Evolutionary conservation across 30 jellyfish, hydroid and myxozoan genomes (phyloP).

Genomic region (Turritopsis rubra): DNA sequence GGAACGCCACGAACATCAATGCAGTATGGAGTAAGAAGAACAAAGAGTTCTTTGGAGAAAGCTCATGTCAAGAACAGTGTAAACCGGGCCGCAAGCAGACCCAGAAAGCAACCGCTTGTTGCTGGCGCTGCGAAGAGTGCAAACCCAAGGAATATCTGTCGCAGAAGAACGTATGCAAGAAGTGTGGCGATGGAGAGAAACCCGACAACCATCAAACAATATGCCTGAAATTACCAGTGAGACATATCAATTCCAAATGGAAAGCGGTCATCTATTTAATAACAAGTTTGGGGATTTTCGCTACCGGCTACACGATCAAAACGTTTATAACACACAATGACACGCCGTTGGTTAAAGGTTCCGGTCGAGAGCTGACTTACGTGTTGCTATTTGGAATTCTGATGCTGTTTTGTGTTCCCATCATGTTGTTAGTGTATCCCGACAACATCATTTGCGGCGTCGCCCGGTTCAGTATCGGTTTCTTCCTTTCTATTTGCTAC

Average conservation of each 20-base stretch:
- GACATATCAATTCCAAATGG: constrained; percentile 61
- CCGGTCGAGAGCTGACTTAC: constrained; percentile 76
- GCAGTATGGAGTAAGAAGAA: not conserved
- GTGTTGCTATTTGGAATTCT: constrained; percentile 48
- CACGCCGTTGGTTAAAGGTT: constrained; percentile 79
- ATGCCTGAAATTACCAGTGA: constrained; percentile 38
- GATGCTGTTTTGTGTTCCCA: constrained; percentile 44
- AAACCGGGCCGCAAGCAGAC: not conserved
- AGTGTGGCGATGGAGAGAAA: constrained; percentile 33
- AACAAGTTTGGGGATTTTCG: constrained; percentile 62
- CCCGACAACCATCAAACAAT: constrained; percentile 33
- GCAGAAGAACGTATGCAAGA: constrained; percentile 32
- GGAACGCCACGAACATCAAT: constrained; percentile 47
- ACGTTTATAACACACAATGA: constrained; percentile 38
- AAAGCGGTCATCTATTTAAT: constrained; percentile 42
- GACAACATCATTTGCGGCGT: constrained; percentile 46
- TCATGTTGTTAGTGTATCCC: constrained; percentile 63
- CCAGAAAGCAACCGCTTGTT: constrained; percentile 27
- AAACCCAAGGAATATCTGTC: constrained; percentile 39
- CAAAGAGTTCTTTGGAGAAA: not conserved
- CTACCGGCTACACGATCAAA: constrained; percentile 42
- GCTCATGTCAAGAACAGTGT: constrained; percentile 29
- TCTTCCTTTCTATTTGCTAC: constrained; percentile 56
- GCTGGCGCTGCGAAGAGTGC: constrained; percentile 77
- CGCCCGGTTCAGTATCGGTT: constrained; percentile 74